Evolutionary conservation across 2,797 vertebrate genomes (phyloP).

Genomic region (Gouania willdenowi): DNA sequence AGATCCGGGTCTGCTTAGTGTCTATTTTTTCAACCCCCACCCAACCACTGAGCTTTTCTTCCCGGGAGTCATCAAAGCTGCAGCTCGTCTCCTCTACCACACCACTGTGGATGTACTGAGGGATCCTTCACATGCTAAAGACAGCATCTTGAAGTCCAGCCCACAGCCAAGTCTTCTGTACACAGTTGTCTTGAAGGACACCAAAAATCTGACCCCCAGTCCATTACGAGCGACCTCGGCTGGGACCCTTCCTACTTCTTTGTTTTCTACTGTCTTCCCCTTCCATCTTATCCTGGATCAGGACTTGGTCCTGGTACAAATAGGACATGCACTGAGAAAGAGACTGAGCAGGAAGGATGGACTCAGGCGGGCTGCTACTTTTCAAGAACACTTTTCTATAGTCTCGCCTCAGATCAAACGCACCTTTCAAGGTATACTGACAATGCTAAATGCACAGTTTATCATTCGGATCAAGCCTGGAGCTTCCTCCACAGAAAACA

Average conservation of each 20-base stretch:
- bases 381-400: conserved; percentile 91
- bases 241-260: conserved; percentile 86
- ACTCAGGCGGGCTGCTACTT: conserved; percentile 76
- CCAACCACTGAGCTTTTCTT: conserved; percentile 88
- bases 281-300: conserved; percentile 96
- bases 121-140: conserved; percentile 76
- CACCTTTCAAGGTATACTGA: conserved; percentile 92
- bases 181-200: conserved; percentile 84
- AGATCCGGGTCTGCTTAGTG: conserved; percentile 87
- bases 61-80: conserved; percentile 90
- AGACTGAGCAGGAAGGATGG: conserved; percentile 84
- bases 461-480: conserved; percentile 86
- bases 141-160: conserved; percentile 83
- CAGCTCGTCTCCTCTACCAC: conserved; percentile 86
- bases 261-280: conserved; percentile 95
- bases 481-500: conserved; percentile 72
- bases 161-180: conserved; percentile 90
- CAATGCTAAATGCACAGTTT: conserved; percentile 96
- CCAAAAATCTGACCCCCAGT: conserved; percentile 83
- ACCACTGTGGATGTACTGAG: conserved; percentile 78
- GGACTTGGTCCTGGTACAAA: conserved; percentile 88
- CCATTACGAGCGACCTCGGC: conserved; percentile 87
- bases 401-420: conserved; percentile 88
- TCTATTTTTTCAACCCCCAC: conserved; percentile 93
- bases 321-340: conserved; percentile 90